These are phyloP conservation scores for Leptopilina clavipes DNA, from an alignment of 1,140 invertebrate genomes.

Conservation along the genomic window DNA sequence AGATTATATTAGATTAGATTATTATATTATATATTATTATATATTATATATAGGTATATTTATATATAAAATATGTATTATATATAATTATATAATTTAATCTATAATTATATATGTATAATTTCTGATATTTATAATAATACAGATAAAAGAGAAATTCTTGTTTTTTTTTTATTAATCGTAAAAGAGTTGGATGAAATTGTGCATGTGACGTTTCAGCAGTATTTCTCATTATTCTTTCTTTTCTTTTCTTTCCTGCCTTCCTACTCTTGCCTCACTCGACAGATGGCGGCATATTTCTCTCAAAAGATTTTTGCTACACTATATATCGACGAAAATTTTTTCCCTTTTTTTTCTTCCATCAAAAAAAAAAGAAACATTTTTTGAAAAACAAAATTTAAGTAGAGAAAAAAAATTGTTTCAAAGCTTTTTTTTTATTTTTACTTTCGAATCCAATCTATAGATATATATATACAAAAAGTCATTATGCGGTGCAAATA, in stretches of 20 bases:
- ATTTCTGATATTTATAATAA: constrained; percentile 37
- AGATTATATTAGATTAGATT: no score
- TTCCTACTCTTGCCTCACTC: constrained; percentile 13
- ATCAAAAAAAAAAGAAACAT: constrained; percentile 45
- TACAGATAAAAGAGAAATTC: constrained; percentile 36
- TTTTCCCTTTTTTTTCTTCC: constrained; percentile 28
- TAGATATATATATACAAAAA: neutral
- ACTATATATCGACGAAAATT: constrained; percentile 20
- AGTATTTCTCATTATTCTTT: constrained; percentile 22
- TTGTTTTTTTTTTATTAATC: constrained; percentile 50
- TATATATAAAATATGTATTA: no score
- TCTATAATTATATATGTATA: neutral
- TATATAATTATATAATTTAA: no score
- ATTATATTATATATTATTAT: no score
- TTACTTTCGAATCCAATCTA: neutral
- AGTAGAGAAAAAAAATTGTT: constrained; percentile 23
- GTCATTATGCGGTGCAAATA: constrained; percentile 17
- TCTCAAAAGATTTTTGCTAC: constrained; percentile 21
- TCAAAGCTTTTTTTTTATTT: neutral
- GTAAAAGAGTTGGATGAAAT: constrained; percentile 40
- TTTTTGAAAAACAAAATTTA: constrained; percentile 44
- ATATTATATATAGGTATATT: no score
- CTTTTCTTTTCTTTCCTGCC: neutral
- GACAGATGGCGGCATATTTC: constrained; percentile 32
- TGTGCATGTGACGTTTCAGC: constrained; percentile 35